Conservation (phyloP, 2,113 vertebrate genomes). For the Phodopus roborovskii region DNA sequence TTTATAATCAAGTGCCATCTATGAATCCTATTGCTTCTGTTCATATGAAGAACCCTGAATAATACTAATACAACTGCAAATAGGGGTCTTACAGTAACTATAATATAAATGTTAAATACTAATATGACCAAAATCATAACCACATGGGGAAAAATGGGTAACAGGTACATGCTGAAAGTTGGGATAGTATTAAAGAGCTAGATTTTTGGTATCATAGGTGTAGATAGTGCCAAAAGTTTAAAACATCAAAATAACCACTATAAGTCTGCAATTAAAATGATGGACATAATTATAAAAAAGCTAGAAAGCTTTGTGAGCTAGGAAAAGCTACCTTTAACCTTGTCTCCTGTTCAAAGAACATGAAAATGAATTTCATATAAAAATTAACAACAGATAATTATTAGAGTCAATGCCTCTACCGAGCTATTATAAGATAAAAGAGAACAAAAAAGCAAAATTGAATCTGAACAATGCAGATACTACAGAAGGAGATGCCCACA, state of each 20-base stretch:
- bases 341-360: not conserved
- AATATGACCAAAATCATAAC: not conserved
- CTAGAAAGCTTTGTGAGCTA: not conserved
- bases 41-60: not conserved
- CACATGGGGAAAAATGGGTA: not conserved
- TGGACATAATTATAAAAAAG: conserved; percentile 6
- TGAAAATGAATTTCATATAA: conserved; percentile 33
- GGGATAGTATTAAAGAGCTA: not conserved
- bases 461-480: conserved; percentile 16
- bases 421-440: conserved; percentile 25
- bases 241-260: not conserved
- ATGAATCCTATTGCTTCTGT: not conserved
- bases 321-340: not conserved
- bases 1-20: not conserved
- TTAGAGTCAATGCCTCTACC: conserved; percentile 8
- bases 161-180: not conserved
- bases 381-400: conserved; percentile 19
- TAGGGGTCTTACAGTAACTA: not conserved
- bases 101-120: not conserved
- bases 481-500: not conserved
- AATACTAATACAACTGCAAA: not conserved
- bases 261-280: not conserved
- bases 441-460: conserved; percentile 10
- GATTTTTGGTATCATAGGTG: not conserved
- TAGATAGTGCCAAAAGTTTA: not conserved